Base-by-base conservation (phyloP, 2,797 vertebrate species). In the Pampus argenteus region DNA sequence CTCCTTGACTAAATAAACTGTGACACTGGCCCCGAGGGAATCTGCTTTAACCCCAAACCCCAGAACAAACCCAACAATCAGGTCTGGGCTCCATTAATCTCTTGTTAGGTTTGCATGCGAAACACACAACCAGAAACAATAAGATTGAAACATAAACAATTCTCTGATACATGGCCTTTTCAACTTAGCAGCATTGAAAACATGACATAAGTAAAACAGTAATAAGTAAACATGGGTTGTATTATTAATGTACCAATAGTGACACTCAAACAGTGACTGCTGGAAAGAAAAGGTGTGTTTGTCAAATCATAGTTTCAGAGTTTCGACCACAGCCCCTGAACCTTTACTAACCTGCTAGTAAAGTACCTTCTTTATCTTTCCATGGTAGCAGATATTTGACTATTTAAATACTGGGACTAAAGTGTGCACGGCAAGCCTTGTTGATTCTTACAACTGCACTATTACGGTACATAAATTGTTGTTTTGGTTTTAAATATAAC, bases 211-310 rank as follows among this genome's bases (percentile, higher is more conserved):
- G 34, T 36, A 36, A 31, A 36, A 36, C 11, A 36, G 34, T 28
- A 65, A 26, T 25, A 42, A 71, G 62, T 62, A 57, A 70, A 76
- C 40, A 70, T 9, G 25, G 29, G 25, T 56, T 65, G 18, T 40
- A 38, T 66, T 57, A 64, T 51, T 20, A 73, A 52, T 17, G 18
- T 52, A 56, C 20, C 45, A 48, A 45, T 25, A 54, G 34, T 18
- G 55, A 69, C 2, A 51, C 17, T 26, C 17, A 31, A 63, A 34
- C n/a, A 61, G 29, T n/a, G 44, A 73, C 68, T 61, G n/a, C 20
- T 42, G 69, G 67, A 83, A 81, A 82, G 57, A 87, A 72, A 71
- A 67, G 68, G 71, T 71, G 86, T 83, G 87, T 74, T 82, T 77
- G 62, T 78, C 72, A 61, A 68, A 82, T 87, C 71, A 48, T 52